Conservation (phyloP, 2,113 vertebrate species). For the Larimichthys polyactis region DNA sequence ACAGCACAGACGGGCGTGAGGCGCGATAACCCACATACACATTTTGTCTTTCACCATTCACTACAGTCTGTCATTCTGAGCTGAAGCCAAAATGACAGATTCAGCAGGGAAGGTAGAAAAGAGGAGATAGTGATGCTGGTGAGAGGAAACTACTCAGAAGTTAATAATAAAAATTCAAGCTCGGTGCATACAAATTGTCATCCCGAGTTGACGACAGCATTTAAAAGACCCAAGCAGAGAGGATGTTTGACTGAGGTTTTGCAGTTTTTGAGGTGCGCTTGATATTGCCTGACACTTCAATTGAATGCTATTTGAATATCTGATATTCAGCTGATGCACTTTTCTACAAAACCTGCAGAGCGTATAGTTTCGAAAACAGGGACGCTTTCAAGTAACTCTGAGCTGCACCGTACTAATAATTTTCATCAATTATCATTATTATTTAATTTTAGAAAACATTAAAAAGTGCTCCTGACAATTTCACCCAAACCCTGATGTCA, state of each 20-base stretch:
- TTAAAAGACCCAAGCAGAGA: constrained; percentile 4
- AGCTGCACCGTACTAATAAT: not conserved
- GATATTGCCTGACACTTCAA: constrained; percentile 11
- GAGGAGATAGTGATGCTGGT: constrained; percentile 6
- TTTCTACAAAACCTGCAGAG: not conserved
- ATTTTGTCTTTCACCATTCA: constrained; percentile 19
- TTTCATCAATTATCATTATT: no score
- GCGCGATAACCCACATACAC: constrained; percentile 35
- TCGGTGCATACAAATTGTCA: constrained; percentile 25
- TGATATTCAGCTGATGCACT: not conserved
- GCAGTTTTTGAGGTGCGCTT: constrained; percentile 2
- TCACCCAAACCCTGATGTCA: not conserved
- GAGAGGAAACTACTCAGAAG: constrained; percentile 31
- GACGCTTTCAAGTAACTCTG: not conserved
- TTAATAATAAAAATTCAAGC: constrained; percentile 51
- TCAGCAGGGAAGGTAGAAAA: constrained; percentile 27
- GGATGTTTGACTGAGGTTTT: constrained; percentile 1
- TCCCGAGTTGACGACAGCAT: constrained; percentile 5
- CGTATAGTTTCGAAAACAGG: not conserved
- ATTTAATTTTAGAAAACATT: not conserved
- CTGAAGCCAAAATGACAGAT: constrained; percentile 54
- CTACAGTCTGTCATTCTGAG: constrained; percentile 57
- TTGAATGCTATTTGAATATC: not conserved
- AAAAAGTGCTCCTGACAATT: not conserved
- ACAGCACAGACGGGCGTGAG: constrained; percentile 19